phyloP scores from a whole-genome alignment of 37 sponge, comb jelly and placozoan species.

The Theonella swinhoei region DNA sequence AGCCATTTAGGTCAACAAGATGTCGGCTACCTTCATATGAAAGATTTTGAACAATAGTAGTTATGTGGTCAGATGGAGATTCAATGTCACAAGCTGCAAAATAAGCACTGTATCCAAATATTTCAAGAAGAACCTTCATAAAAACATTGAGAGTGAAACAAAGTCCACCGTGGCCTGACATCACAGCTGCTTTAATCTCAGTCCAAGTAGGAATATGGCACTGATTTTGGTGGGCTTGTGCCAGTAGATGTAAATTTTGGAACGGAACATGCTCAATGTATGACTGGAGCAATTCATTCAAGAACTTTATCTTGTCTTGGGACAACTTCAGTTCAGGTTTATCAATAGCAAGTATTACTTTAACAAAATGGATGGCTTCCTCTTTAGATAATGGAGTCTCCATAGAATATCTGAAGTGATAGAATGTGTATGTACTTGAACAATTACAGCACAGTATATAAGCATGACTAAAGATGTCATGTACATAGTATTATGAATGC shows the following conservation, averaged over 20 bases:
- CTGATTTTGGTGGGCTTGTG: neutral
- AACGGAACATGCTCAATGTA: neutral
- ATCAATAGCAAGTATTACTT: too few relatives aligned
- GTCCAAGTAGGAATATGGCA: conserved; percentile 21
- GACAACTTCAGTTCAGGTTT: too few relatives aligned
- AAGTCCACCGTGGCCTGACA: conserved; percentile 48
- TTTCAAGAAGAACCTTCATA: conserved; percentile 47
- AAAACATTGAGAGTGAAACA: conserved; percentile 53
- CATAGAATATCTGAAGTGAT: too few relatives aligned
- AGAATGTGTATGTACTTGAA: too few relatives aligned
- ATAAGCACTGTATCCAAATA: conserved; percentile 30
- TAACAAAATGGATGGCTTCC: too few relatives aligned
- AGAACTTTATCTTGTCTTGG: neutral
- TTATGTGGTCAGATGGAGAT: conserved; percentile 34
- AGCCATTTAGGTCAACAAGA: conserved; percentile 52
- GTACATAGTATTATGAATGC: too few relatives aligned
- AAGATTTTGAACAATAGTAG: conserved; percentile 15
- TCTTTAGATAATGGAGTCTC: too few relatives aligned
- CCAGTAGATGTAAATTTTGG: neutral
- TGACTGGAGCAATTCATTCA: neutral
- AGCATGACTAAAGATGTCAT: too few relatives aligned
- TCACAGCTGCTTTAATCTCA: conserved; percentile 35
- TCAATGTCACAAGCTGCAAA: neutral
- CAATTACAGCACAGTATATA: too few relatives aligned
- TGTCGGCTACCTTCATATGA: neutral